Base-by-base conservation (phyloP, 2,113 vertebrate species). In the Hemicordylus capensis region DNA sequence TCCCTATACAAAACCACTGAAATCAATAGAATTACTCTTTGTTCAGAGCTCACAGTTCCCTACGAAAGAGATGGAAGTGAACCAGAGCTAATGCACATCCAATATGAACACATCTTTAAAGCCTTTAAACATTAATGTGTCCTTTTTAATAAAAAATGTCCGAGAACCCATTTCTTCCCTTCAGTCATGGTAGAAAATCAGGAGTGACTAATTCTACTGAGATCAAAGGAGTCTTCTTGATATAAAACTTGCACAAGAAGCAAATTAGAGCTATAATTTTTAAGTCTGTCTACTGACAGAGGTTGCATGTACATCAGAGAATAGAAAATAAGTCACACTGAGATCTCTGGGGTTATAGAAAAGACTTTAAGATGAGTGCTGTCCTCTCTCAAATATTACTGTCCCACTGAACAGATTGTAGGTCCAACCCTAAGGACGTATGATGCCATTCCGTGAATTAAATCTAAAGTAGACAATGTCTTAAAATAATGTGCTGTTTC, bases 61-160 rank as follows among this genome's bases (percentile, higher is more conserved):
- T 42, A 48, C 46, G 24, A 76, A 75, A 54, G 37, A 48, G 56
- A 64, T 77, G 70, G 72, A 76, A 42, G 8, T 76, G 76, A 77
- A 64, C 59, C 73, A 59, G 34, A 80, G 20, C 3, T 48, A 59
- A 48, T 76, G 72, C 31, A 80, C 1, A 63, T 91, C 63, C 39
- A 24, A 9, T 42, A 22, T 56, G 34, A 83, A 75, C 39, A 24
- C 20, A 86, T 77, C 26, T 85, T 93, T 34, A 90, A 78, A 19
- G 19, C 28, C 80, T 78, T 72, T 39, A 81, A 86, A 80, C 24
- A 44, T 72, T 81, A 81, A 70, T 81, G 39, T 24, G 31, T 19
- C 31, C 20, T 85, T 85, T 85, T 85, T 26, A 85, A 77, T 26
- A 48, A 46, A 88, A 17, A 3, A n/a, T n/a, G n/a, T n/a, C 22